These are phyloP conservation scores for Potamilus streckersoni DNA, from an alignment of 1,140 invertebrate species.

Conservation along the genomic window DNA sequence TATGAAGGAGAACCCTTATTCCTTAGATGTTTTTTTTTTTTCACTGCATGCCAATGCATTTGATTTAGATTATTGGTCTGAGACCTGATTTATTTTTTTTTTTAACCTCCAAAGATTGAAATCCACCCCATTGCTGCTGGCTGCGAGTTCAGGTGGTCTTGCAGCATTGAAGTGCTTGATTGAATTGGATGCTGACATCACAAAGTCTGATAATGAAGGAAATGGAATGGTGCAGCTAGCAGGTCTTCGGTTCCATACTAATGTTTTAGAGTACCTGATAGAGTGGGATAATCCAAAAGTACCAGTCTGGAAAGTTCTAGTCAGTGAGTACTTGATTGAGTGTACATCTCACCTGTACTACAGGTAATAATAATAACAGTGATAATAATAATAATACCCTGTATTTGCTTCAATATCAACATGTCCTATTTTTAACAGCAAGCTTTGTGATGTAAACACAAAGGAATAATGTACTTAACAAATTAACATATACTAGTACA, in stretches of 20 bases:
- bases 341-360: background rate
- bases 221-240: slow-evolving; percentile 65
- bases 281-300: slow-evolving; percentile 56
- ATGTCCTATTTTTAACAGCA: no score
- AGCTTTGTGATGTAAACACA: no score
- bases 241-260: slow-evolving; percentile 64
- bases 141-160: slow-evolving; percentile 64
- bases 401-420: no score
- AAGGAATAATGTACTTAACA: no score
- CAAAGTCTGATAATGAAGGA: slow-evolving; percentile 44
- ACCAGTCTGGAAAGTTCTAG: slow-evolving; percentile 64
- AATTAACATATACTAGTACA: no score
- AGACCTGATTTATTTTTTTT: slow-evolving; percentile 7
- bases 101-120: slow-evolving; percentile 34
- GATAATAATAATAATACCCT: background rate
- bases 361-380: background rate
- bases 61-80: no score
- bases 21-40: no score
- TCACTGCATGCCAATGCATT: no score
- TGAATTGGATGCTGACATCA: slow-evolving; percentile 55
- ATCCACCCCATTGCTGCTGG: slow-evolving; percentile 64
- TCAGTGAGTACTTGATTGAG: slow-evolving; percentile 51
- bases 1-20: no score
- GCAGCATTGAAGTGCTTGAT: slow-evolving; percentile 62
- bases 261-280: slow-evolving; percentile 66